Evolutionary conservation across 2,797 vertebrate species (phyloP).

Genomic region (Sebastolobus alascanus): DNA sequence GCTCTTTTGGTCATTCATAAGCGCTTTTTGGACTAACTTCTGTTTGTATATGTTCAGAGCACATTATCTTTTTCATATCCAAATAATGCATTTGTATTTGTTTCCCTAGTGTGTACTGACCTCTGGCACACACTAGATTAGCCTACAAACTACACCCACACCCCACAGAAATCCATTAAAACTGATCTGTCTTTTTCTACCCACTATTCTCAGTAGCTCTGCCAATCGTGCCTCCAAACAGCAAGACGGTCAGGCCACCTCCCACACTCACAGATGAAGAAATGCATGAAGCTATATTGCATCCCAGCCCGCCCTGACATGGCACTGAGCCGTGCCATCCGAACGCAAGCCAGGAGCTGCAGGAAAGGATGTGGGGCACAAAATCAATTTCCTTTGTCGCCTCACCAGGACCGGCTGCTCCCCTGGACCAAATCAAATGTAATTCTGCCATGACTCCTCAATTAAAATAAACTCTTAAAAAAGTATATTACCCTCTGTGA

Average conservation of each 20-base stretch:
- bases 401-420: constrained; percentile 63
- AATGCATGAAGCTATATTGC: constrained; percentile 39
- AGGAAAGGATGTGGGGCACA: constrained; percentile 69
- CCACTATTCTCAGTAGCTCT: constrained; percentile 5
- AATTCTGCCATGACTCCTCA: constrained; percentile 78
- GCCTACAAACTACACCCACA: constrained; percentile 36
- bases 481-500: constrained; percentile 63
- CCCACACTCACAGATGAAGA: constrained; percentile 47
- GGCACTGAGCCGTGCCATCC: constrained; percentile 44
- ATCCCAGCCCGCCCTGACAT: constrained; percentile 36
- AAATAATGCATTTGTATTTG: neutral
- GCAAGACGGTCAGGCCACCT: neutral
- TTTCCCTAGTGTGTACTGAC: neutral
- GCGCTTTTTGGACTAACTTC: neutral
- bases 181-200: constrained; percentile 30
- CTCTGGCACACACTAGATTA: constrained; percentile 39
- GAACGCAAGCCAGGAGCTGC: constrained; percentile 58
- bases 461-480: constrained; percentile 70
- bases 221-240: constrained; percentile 23
- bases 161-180: constrained; percentile 44
- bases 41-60: neutral
- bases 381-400: constrained; percentile 78
- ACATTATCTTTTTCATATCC: neutral
- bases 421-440: constrained; percentile 64
- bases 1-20: neutral